Evolutionary conservation across 2,888 invertebrate species (phyloP).

Genomic region (Nasonia oneida): DNA sequence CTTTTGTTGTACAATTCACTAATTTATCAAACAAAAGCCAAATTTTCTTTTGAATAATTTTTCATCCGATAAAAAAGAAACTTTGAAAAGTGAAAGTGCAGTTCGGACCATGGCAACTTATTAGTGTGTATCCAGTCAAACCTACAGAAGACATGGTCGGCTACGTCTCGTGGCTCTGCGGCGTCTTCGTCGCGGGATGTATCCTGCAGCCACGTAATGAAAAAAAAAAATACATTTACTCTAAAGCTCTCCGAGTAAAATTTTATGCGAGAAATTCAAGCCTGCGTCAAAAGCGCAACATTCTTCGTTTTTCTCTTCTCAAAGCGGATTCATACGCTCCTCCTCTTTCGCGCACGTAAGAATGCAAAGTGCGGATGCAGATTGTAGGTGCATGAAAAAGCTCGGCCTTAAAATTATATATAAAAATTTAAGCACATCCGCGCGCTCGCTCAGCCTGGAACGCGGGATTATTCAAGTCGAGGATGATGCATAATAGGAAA

Average conservation of each 20-base stretch:
- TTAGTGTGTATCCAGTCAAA: neutral
- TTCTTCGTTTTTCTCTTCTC: too few relatives aligned
- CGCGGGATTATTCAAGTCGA: neutral
- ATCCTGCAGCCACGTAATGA: constrained; percentile 44
- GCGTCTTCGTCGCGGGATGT: constrained; percentile 45
- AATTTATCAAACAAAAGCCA: too few relatives aligned
- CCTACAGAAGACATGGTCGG: constrained; percentile 20
- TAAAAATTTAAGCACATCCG: neutral
- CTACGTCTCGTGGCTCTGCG: constrained; percentile 26
- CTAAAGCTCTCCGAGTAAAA: neutral
- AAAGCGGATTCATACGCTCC: too few relatives aligned
- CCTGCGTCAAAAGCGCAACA: too few relatives aligned
- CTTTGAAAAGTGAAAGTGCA: neutral
- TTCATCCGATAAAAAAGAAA: too few relatives aligned
- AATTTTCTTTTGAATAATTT: too few relatives aligned
- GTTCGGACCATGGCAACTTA: neutral
- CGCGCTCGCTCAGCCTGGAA: neutral
- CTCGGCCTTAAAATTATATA: neutral
- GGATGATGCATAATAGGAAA: neutral
- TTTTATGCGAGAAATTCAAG: neutral
- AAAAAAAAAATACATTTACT: neutral
- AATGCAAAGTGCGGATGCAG: neutral
- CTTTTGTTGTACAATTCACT: neutral
- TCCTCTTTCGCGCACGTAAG: neutral
- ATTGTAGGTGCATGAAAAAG: too few relatives aligned